Percentiles rank a stretch among this genome's conserved stretches.
phyloP scores from a whole-genome alignment of 2,797 vertebrate genomes.

The Zalophus californianus region DNA sequence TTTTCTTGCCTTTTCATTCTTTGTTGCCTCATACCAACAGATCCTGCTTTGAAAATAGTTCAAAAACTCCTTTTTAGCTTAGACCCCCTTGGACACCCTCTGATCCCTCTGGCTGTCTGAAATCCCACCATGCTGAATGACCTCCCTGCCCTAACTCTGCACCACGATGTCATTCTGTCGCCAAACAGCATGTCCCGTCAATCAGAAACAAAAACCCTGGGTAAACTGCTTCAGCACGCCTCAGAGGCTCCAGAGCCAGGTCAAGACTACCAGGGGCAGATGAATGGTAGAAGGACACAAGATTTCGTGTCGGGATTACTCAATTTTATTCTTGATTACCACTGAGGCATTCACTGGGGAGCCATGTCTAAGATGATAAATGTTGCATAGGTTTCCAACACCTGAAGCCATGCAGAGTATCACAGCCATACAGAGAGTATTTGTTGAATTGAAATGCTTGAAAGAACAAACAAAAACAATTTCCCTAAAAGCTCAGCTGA shows the following conservation, averaged over 20 bases:
- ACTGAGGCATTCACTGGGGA: background rate
- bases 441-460: slow-evolving; percentile 46
- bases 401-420: slow-evolving; percentile 38
- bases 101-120: slow-evolving; percentile 40
- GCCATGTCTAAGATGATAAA: background rate
- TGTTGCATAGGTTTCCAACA: slow-evolving; percentile 18
- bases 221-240: background rate
- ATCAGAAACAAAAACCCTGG: slow-evolving; percentile 65
- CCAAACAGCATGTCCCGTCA: slow-evolving; percentile 74
- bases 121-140: slow-evolving; percentile 44
- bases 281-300: slow-evolving; percentile 46
- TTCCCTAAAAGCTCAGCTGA: slow-evolving; percentile 19
- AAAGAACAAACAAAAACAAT: slow-evolving; percentile 61
- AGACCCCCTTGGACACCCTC: background rate
- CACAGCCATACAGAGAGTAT: background rate
- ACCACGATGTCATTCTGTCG: slow-evolving; percentile 56
- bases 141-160: slow-evolving; percentile 54
- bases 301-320: slow-evolving; percentile 50
- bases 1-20: slow-evolving; percentile 51
- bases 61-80: background rate
- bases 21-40: slow-evolving; percentile 32
- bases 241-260: background rate
- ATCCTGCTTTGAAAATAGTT: slow-evolving; percentile 63
- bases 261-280: background rate
- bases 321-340: slow-evolving; percentile 39